Conservation (phyloP, 2,888 invertebrate species). For the Ellobium chinense region DNA sequence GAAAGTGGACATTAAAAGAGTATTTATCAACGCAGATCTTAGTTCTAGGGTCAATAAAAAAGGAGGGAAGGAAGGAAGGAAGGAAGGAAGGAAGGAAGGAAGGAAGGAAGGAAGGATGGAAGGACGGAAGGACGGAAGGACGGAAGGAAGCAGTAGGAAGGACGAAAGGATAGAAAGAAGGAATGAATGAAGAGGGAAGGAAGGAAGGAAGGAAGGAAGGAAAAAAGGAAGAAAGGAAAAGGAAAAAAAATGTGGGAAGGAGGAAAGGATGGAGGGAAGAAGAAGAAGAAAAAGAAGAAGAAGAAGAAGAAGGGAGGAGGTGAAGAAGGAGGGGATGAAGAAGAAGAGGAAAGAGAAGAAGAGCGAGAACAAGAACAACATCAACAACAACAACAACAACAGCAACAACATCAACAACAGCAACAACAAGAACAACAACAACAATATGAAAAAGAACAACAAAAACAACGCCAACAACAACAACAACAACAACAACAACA, state of each 20-base stretch:
- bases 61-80: neutral
- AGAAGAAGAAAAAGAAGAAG: neutral
- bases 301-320: neutral
- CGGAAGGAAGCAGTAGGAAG: neutral
- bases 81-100: neutral
- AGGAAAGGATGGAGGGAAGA: conserved; percentile 1
- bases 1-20: too few relatives aligned
- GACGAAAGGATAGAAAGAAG: neutral
- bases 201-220: neutral
- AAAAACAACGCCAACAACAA: too few relatives aligned
- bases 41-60: too few relatives aligned
- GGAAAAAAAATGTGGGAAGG: neutral
- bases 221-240: neutral
- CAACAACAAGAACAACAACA: too few relatives aligned
- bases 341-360: neutral
- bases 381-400: too few relatives aligned
- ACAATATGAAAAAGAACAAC: too few relatives aligned
- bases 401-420: too few relatives aligned
- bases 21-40: too few relatives aligned
- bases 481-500: too few relatives aligned
- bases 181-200: neutral
- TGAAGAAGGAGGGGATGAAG: neutral
- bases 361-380: too few relatives aligned
- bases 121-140: neutral
- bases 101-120: neutral